Percentiles rank a stretch among this genome's conserved stretches.
Evolutionary conservation across 2,888 invertebrate species (phyloP).

Genomic region (Sinelater perroti): DNA sequence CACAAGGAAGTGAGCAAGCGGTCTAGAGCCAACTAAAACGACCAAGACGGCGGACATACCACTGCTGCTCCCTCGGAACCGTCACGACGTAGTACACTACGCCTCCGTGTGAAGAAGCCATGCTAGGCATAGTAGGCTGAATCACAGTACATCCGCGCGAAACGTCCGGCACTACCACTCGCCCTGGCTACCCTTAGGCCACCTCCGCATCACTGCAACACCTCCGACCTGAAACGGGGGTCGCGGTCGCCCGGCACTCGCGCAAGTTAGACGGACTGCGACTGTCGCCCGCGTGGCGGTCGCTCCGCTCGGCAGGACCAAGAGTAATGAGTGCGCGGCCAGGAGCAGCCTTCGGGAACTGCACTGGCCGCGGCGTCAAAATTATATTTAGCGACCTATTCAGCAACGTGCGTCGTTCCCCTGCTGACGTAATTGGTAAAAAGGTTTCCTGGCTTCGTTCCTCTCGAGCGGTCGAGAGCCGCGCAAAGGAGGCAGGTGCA

Average conservation of each 20-base stretch:
- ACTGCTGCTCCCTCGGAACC: slow-evolving; percentile 27
- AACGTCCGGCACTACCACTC: no score
- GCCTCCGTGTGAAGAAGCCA: slow-evolving; percentile 71
- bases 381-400: slow-evolving; percentile 31
- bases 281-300: background rate
- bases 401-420: slow-evolving; percentile 25
- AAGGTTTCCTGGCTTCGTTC: no score
- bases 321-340: no score
- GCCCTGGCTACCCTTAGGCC: no score
- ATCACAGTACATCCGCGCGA: slow-evolving; percentile 2
- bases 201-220: no score
- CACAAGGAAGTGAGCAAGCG: no score
- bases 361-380: slow-evolving; percentile 19
- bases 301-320: background rate
- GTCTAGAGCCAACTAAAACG: no score
- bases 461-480: no score
- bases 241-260: background rate
- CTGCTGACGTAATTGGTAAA: slow-evolving; percentile 32
- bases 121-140: slow-evolving; percentile 55
- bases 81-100: slow-evolving; percentile 73
- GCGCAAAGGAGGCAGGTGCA: no score
- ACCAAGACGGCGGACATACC: no score
- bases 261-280: background rate
- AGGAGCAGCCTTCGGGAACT: slow-evolving; percentile 24
- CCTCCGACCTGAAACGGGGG: no score